Evolutionary conservation across 1,140 invertebrate species (phyloP), one percentile per base, ranked within the genome.

Genomic region (Dryas iulia): DNA sequence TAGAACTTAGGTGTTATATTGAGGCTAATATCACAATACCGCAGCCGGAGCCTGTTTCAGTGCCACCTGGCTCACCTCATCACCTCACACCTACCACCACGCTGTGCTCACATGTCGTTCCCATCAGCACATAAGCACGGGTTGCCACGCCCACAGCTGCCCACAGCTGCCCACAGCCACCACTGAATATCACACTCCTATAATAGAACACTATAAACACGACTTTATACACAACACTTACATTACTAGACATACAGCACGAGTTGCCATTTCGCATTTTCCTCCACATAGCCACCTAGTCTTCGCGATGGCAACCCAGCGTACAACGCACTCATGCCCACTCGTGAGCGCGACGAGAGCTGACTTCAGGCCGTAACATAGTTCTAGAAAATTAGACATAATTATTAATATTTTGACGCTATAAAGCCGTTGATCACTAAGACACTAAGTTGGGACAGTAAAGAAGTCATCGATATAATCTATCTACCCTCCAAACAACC

Each of bases 41-140:
- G 52, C 54, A 67, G 35, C 47, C 14, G 61, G 64, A 64, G 73
- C 69, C 69, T 74, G 69, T 74, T 72, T 72, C 73, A 72, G 66
- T 69, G 69, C 7, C 39, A 47, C 39, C 14, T 21, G 14, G 14
- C 39, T 47, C 39, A 21, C n/a, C 14, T 8, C 39, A n/a, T n/a
- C 33, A 14, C 31, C 33, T 23, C 26, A 14, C 33, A 39, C 33
- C 33, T n/a, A 39, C 33, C 33, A 14, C n/a, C 33, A 39, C 33
- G 33, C 33, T 14, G 39, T 8, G 14, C 39, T 18, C 39, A 47
- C 39, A 14, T n/a, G n/a, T 47, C 39, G 2, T 8, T 47, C 18
- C 39, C 39, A 47, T 47, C n/a, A 18, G 18, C 39, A 21, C 39
- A 47, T 47, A 8, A 18, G 18, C 39, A 21, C 39, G 39, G 39